These are phyloP conservation scores for Berghia stephanieae DNA, from an alignment of 1,140 invertebrate genomes.

Conservation along the genomic window DNA sequence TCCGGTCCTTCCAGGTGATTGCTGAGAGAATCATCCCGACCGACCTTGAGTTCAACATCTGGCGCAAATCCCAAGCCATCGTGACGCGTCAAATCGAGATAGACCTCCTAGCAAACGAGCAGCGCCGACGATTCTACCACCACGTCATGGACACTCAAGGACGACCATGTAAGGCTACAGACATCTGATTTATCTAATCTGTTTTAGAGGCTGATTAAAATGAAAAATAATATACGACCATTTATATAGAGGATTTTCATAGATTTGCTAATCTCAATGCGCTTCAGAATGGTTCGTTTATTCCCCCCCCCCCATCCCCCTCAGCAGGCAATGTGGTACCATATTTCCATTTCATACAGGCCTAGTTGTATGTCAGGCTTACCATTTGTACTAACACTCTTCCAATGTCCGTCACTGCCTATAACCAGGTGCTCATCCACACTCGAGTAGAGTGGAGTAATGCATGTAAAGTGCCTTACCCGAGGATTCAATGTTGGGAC, in stretches of 20 bases:
- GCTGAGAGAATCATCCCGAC: constrained; percentile 62
- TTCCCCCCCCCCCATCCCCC: not conserved
- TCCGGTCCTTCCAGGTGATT: constrained; percentile 49
- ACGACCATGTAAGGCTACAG: not conserved
- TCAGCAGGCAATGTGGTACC: not conserved
- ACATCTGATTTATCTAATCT: not conserved
- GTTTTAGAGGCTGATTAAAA: not conserved
- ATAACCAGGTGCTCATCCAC: no score
- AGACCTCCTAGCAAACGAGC: constrained; percentile 60
- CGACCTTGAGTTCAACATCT: constrained; percentile 60
- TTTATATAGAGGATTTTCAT: no score
- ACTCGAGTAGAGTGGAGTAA: no score
- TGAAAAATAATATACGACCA: no score
- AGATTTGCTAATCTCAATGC: no score
- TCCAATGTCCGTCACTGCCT: no score
- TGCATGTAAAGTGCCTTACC: no score
- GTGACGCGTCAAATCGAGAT: constrained; percentile 64
- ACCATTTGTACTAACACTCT: no score
- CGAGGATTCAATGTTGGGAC: no score
- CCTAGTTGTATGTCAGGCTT: no score
- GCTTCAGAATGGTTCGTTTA: not conserved
- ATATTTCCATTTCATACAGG: not conserved
- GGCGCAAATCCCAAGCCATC: constrained; percentile 63
- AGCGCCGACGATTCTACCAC: constrained; percentile 56
- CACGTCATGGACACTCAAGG: constrained; percentile 56